Evolutionary conservation across 2,888 invertebrate species (phyloP).

Genomic region (Pristionchus exspectatus): DNA sequence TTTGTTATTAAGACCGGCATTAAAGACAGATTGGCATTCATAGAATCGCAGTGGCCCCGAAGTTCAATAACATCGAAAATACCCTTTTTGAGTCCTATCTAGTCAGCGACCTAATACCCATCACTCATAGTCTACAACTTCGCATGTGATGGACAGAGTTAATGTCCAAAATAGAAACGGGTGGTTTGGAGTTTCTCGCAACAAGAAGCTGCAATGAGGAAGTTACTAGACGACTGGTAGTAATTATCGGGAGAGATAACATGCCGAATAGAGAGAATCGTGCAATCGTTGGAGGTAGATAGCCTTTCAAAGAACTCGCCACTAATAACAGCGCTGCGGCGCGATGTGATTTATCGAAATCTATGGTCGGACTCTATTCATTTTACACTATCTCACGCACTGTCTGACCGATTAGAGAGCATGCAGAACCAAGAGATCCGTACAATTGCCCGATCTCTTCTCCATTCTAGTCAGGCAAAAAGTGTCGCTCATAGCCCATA

Average conservation of each 20-base stretch:
- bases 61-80: too few relatives aligned
- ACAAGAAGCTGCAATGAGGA: neutral
- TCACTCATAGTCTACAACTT: too few relatives aligned
- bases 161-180: too few relatives aligned
- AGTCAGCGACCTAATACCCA: too few relatives aligned
- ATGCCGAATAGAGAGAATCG: neutral
- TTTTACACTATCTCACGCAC: too few relatives aligned
- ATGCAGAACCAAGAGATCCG: neutral
- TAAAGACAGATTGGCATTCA: neutral
- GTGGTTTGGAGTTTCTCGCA: too few relatives aligned
- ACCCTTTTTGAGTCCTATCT: too few relatives aligned
- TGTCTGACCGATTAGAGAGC: neutral
- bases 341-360: neutral
- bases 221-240: neutral
- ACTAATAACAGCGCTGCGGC: neutral
- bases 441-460: neutral
- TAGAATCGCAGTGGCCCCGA: neutral
- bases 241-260: neutral
- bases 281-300: neutral
- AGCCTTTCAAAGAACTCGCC: neutral
- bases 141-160: too few relatives aligned
- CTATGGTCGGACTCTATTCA: too few relatives aligned
- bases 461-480: neutral
- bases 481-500: constrained; percentile 14
- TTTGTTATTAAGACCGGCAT: neutral